Evolutionary conservation across 37 sponge, comb jelly and placozoan genomes (phyloP).

Genomic region (Spongilla lacustris): DNA sequence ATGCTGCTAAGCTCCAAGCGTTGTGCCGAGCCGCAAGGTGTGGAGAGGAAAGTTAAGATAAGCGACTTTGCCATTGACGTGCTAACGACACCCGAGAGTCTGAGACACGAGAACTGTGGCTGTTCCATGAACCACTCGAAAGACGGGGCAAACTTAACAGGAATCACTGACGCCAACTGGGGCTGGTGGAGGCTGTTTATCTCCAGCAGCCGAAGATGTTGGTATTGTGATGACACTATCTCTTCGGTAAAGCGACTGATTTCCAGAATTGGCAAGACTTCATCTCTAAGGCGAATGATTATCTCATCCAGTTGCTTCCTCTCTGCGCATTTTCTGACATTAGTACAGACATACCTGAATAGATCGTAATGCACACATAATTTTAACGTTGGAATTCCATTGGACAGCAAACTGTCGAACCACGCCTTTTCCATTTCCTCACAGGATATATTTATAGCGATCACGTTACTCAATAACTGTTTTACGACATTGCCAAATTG

Average conservation of each 20-base stretch:
- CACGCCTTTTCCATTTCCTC: too few relatives aligned
- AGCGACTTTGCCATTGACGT: background rate
- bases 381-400: too few relatives aligned
- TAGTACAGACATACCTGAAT: too few relatives aligned
- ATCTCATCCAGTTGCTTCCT: too few relatives aligned
- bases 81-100: background rate
- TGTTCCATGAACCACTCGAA: background rate
- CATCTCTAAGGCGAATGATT: too few relatives aligned
- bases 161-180: background rate
- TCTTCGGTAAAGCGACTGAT: background rate
- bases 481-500: too few relatives aligned
- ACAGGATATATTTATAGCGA: too few relatives aligned
- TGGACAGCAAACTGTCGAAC: too few relatives aligned
- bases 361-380: too few relatives aligned
- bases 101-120: background rate
- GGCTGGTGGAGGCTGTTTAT: background rate
- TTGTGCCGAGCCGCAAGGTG: background rate
- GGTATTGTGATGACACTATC: background rate
- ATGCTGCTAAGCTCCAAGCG: background rate
- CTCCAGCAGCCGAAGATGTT: background rate
- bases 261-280: too few relatives aligned
- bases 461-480: too few relatives aligned
- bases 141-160: background rate
- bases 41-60: background rate
- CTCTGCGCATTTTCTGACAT: too few relatives aligned